Evolutionary conservation across 2,113 vertebrate species (phyloP), one percentile per base, ranked within the genome.

Genomic region (Brevimyrus niger): DNA sequence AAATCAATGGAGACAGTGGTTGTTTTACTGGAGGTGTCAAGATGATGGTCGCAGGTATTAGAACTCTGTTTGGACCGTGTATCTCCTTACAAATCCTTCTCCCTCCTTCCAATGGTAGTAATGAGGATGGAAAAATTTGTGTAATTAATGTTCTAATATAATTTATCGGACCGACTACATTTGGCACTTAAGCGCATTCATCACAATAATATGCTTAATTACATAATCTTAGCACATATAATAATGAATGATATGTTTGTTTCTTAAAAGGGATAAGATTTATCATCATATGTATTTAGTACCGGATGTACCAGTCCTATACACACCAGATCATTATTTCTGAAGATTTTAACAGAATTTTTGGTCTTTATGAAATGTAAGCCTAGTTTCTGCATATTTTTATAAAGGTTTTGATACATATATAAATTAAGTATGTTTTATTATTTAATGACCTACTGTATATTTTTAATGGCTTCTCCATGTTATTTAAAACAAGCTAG

Each of bases 361-460:
- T 84, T 80, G 47, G 58, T 58, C 61, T 87, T 76, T 53, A 31
- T 50, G 46, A 87, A 76, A 80, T 53, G 65, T 87, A 69, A 69
- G 27, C 61, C 61, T 69, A 6, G 88, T 46, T 76, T 87, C 50
- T 51, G 61, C 85, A 87, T 90, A 90, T 90, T 88, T 90, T 90
- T 87, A 87, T 90, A 90, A 48, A 90, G 85, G 38, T 90, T 86
- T 89, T 50, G 82, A 89, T 88, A 88, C 50, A 58, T 84, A 82
- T 84, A 82, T 84, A 84, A 89, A 84, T 89, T 89, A 89, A 61
- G 88, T 89, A 73, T 89, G 69, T 27, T 53, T 84, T 86, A 73
- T 86, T 90, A 90, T 90, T 90, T 90, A 90, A 90, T 90, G 47
- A 90, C 53, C 31, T 51, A 46, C 84, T 87, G 50, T 90, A 86